A percentile compares a stretch with the other conserved stretches of the same genome.
Evolutionary conservation across 2,113 vertebrate genomes (phyloP).

Genomic region (Cyanoderma ruficeps): DNA sequence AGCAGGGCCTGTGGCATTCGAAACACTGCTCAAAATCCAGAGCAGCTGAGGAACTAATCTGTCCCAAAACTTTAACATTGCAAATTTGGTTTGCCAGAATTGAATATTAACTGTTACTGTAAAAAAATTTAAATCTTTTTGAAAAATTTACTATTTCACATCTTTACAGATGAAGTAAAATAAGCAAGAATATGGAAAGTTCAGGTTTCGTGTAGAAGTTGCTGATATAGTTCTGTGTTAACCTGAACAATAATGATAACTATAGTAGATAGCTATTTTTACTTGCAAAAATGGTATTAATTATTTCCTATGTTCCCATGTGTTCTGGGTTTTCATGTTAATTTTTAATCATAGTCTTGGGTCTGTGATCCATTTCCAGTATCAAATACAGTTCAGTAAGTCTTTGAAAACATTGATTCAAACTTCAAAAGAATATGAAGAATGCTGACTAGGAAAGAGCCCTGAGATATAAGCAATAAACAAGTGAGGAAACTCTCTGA

Average conservation of each 20-base stretch:
- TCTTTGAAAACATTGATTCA: neutral
- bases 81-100: neutral
- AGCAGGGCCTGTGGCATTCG: neutral
- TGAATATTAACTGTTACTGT: accelerated
- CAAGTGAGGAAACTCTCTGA: neutral
- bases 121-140: neutral
- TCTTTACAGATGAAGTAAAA: neutral
- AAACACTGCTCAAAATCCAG: neutral
- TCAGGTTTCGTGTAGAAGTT: neutral
- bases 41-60: neutral
- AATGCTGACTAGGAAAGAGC: conserved; percentile 1
- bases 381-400: neutral
- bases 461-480: neutral
- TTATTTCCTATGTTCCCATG: neutral
- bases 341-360: neutral
- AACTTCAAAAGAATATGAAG: conserved; percentile 23
- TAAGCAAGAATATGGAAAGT: neutral
- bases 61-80: neutral
- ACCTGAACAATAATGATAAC: neutral
- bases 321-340: neutral
- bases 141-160: neutral
- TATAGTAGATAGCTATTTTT: neutral
- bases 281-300: neutral
- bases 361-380: neutral
- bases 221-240: neutral